These are phyloP conservation scores for Bungarus multicinctus DNA, from an alignment of 2,113 vertebrate species.

Conservation along the genomic window DNA sequence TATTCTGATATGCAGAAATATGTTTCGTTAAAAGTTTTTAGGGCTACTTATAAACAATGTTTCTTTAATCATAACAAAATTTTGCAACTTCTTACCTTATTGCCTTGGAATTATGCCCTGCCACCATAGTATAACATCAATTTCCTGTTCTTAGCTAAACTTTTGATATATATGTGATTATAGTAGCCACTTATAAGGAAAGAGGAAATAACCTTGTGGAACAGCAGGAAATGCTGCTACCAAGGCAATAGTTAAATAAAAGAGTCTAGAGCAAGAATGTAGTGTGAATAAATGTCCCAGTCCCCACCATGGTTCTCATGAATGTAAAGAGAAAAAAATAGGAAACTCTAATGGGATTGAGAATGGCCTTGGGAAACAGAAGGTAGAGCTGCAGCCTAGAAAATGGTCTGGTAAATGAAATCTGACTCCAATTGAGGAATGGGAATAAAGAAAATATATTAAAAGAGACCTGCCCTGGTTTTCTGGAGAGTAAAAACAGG, in stretches of 20 bases:
- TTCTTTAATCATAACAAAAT: background rate
- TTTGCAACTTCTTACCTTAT: no score
- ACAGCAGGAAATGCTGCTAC: background rate
- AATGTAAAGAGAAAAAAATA: background rate
- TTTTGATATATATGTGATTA: background rate
- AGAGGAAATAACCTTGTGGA: background rate
- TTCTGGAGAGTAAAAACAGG: background rate
- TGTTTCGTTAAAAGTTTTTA: background rate
- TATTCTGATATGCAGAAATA: background rate
- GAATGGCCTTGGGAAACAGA: background rate
- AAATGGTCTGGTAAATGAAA: background rate
- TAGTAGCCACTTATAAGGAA: background rate
- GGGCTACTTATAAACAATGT: background rate
- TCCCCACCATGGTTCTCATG: background rate
- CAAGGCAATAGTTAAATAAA: background rate
- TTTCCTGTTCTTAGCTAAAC: background rate
- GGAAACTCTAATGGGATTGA: background rate
- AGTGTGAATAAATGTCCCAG: background rate
- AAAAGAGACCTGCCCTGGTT: background rate
- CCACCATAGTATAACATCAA: background rate
- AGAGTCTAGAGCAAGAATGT: background rate
- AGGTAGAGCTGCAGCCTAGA: background rate
- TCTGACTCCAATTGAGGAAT: background rate
- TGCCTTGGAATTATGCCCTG: background rate
- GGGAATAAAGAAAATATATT: background rate